Evolutionary conservation across 2,797 vertebrate species (phyloP), one percentile per base, ranked within the genome.

Genomic region (Sternotherus odoratus): DNA sequence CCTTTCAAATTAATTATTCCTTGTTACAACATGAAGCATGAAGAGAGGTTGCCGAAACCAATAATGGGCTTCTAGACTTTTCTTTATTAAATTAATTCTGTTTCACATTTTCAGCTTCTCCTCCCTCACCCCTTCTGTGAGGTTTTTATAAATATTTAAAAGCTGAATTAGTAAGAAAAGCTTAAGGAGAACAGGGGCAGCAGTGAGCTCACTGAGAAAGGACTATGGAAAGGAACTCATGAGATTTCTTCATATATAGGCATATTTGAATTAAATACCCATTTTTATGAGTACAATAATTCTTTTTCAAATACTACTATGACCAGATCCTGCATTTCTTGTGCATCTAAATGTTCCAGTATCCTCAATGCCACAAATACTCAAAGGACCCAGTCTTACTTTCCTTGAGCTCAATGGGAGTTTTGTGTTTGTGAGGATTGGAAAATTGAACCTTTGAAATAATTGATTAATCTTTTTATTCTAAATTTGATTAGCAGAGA

Each of bases 1-100:
- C 90, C 88, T 96, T 96, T 12, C 89, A 95, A 97, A 97, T 98
- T 97, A 97, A 97, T 98, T 98, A 96, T 96, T 97, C 91, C 95
- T 95, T 95, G 94, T 97, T 97, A 95, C 85, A 92, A 96, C 93
- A 96, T 94, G 89, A 84, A 92, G 88, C 95, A 92, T 94, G 92
- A 96, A 97, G 98, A 92, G 91, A 95, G 80, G 74, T 94, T 95
- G 96, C 93, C 92, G 95, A 95, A 97, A 95, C 93, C 94, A 97
- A 63, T 96, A 96, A 95, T 95, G 89, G 95, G 84, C 82, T 77
- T 95, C 79, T 49, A 81, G 92, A 92, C 82, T 83, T 90, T 89
- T 81, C 92, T 87, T 96, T 95, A 97, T 96, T 96, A 96, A 97
- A 97, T 97, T 96, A 96, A 97, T 96, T 98, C 95, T 94, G 92